Conservation (phyloP, 2,888 invertebrate species). For the Gymnocheta viridis region DNA sequence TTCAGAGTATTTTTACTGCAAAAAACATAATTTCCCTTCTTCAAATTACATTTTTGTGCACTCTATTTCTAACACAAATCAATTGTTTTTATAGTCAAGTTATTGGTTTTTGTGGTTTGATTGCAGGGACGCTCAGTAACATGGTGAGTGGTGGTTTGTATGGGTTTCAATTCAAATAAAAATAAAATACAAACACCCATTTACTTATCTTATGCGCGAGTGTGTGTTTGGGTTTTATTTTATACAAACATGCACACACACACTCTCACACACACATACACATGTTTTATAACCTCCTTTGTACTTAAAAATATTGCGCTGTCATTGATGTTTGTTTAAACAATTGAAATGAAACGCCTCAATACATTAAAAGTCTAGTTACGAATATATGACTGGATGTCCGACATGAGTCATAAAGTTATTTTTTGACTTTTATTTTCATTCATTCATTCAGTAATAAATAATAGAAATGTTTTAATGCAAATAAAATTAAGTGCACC, state of each 20-base stretch:
- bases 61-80: neutral
- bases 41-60: neutral
- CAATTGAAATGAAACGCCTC: conserved; percentile 42
- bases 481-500: conserved; percentile 8
- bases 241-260: neutral
- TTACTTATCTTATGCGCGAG: neutral
- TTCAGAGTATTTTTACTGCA: neutral
- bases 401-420: conserved; percentile 45
- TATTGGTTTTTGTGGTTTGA: neutral
- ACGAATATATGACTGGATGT: neutral
- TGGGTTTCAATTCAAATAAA: conserved; percentile 14
- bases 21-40: neutral
- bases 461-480: neutral
- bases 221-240: neutral
- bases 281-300: conserved; percentile 27
- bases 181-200: neutral
- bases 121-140: neutral
- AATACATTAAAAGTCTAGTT: conserved; percentile 26
- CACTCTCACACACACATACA: neutral
- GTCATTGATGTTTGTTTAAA: conserved; percentile 49
- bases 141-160: conserved; percentile 5
- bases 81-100: conserved; percentile 9
- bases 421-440: conserved; percentile 26
- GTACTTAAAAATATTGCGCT: conserved; percentile 26
- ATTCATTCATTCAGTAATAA: conserved; percentile 13